Evolutionary conservation across 2,113 vertebrate species (phyloP), one percentile per base, ranked within the genome.

Genomic region (Eulacestoma nigropectus): DNA sequence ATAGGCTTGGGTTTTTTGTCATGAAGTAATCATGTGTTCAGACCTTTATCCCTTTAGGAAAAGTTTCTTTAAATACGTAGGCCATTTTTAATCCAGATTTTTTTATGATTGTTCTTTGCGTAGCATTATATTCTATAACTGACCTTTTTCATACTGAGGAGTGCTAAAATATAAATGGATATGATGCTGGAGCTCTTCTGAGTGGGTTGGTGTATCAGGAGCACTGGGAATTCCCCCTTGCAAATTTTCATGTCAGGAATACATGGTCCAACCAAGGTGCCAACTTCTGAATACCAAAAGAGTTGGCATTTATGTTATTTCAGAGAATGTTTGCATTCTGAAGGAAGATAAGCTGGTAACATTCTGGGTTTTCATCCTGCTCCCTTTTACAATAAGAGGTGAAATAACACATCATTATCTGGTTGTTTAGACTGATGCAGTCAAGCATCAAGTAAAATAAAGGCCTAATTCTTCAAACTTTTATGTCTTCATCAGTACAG

Each of bases 1-100:
- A 62, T 10, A 26, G 25, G 6, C 9, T 26, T 63, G 4, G 4
- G 1, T 0, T 14, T 11, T 16, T 22, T 37, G n/a, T 52, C 44
- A 16, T 25, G 33, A 69, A 46, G 33, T 32, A 27, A 18, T 69
- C 30, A 17, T 7, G 0, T 64, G 7, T 83, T 93, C 59, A 86
- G 46, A 70, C 13, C 8, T 69, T 9, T 46, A 46, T 57, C 11
- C 27, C 27, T 47, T 41, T 32, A 70, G 44, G 47, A 76, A 52
- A 87, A 62, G 18, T 50, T 90, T 92, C 4, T 64, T 76, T 57
- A 56, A 86, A 69, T 50, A 57, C 2, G 4, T 63, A 63, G 35
- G 14, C 7, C 12, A 23, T 62, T 95, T 87, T 85, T 20, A 53
- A 79, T 84, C 6, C 26, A 22, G 3, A 72, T 62, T 15, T 47